Conservation (phyloP, 2,797 vertebrate genomes). For the Rhodeus uyekii region DNA sequence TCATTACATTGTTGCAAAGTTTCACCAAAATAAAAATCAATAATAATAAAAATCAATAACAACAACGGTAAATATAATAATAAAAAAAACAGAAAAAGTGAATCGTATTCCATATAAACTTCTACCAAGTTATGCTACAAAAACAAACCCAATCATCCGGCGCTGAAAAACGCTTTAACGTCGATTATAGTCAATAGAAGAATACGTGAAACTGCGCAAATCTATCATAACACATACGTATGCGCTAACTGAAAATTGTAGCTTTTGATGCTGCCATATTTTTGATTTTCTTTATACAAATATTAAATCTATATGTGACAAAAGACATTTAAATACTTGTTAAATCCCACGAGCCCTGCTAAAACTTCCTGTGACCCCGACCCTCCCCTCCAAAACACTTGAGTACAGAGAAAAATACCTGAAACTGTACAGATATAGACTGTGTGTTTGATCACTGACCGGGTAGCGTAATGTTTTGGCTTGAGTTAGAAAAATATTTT, state of each 20-base stretch:
- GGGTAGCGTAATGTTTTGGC: constrained; percentile 58
- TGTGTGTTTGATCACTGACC: constrained; percentile 49
- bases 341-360: constrained; percentile 61
- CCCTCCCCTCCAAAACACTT: constrained; percentile 43
- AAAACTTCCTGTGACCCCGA: constrained; percentile 48
- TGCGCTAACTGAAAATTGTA: constrained; percentile 64
- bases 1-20: constrained; percentile 28
- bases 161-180: constrained; percentile 59
- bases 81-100: constrained; percentile 52
- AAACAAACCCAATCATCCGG: constrained; percentile 61
- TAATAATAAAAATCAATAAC: constrained; percentile 62
- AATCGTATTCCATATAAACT: constrained; percentile 65
- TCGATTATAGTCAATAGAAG: constrained; percentile 57
- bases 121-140: constrained; percentile 68
- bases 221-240: constrained; percentile 67
- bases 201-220: constrained; percentile 59
- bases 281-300: constrained; percentile 73
- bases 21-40: constrained; percentile 64
- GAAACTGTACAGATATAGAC: constrained; percentile 63
- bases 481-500: constrained; percentile 74
- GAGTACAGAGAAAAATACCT: constrained; percentile 59
- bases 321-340: constrained; percentile 79
- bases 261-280: constrained; percentile 62
- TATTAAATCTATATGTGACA: constrained; percentile 73
- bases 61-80: constrained; percentile 49